Evolutionary conservation across 1,140 invertebrate species (phyloP), one percentile per base, ranked within the genome.

Genomic region (Tetraneura akinire): DNA sequence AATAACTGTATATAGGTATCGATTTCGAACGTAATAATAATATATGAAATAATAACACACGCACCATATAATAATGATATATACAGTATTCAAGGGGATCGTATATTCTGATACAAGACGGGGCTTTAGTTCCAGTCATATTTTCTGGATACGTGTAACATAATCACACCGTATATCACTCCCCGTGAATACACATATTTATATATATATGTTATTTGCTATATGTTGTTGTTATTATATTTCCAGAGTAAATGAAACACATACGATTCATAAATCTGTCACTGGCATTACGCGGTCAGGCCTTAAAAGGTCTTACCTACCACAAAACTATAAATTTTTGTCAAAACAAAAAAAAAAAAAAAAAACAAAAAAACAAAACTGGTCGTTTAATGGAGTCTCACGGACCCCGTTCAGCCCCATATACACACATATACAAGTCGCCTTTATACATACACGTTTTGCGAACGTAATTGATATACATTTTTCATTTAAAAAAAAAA

Each of bases 251-350:
- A 78, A 78, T 78, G 55, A 78, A 60, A 78, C 74, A 78, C 29
- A 60, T 51, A 62, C 55, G 74, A 62, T 78, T 78, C 74, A 78
- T 78, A 78, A 78, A 78, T 78, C 74, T 78, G 74, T 62, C 74
- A 60, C 53, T 45, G 55, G 74, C 74, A 78, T 78, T 60, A 62
- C 74, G 74, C 55, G 74, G 37, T 60, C 74, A 76, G 74, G 74
- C 53, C 74, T 57, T 78, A 78, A 78, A 78, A 62, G 74, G 74
- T 78, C 74, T 78, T 78, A 78, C 74, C 74, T 78, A 62, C 74
- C 32, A 21, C 21, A 21, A 78, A 55, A 60, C 74, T 45, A 78
- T 78, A 78, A 78, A 78, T 78, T 78, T 60, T 78, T 78, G 74
- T 78, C 74, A 78, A 78, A 78, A 78, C 53, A 55, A 78, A 71